Percentiles rank a stretch among this genome's conserved stretches.
phyloP scores from a whole-genome alignment of 2,797 vertebrate species.

The Alfaro cultratus region DNA sequence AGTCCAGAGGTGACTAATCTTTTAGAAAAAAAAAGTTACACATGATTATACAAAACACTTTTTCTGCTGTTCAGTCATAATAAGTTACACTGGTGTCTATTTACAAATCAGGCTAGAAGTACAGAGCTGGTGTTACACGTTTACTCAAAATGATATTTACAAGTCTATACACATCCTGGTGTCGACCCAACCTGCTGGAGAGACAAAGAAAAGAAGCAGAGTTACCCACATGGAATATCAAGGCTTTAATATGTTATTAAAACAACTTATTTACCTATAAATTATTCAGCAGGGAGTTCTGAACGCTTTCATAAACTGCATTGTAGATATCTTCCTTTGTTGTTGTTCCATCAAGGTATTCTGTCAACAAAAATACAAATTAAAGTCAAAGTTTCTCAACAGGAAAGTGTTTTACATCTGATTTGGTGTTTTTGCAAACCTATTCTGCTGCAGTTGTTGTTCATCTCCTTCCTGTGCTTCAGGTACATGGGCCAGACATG shows the following conservation, averaged over 20 bases:
- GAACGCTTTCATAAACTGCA: conserved; percentile 84
- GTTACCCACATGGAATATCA: neutral
- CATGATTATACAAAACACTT: conserved; percentile 73
- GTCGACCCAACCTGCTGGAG: conserved; percentile 62
- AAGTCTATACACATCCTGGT: conserved; percentile 81
- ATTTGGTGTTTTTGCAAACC: conserved; percentile 70
- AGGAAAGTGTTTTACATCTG: neutral
- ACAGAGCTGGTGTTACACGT: conserved; percentile 54
- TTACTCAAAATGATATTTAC: conserved; percentile 82
- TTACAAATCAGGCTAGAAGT: conserved; percentile 75
- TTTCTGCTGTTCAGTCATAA: conserved; percentile 64
- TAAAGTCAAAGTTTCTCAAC: neutral
- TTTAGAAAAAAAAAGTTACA: conserved; percentile 73
- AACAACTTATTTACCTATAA: conserved; percentile 76
- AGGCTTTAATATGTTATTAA: neutral
- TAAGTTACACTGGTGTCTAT: conserved; percentile 76
- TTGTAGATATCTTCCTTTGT: conserved; percentile 86
- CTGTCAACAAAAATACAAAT: conserved; percentile 65
- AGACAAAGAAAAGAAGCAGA: conserved; percentile 32
- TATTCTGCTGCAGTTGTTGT: conserved; percentile 78
- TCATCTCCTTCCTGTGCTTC: conserved; percentile 91
- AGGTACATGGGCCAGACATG: conserved; percentile 98
- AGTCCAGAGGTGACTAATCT: conserved; percentile 58
- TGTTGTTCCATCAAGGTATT: conserved; percentile 86
- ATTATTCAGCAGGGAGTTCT: conserved; percentile 86